Evolutionary conservation across 2,888 invertebrate species (phyloP).

Genomic region (Cactoblastis cactorum): DNA sequence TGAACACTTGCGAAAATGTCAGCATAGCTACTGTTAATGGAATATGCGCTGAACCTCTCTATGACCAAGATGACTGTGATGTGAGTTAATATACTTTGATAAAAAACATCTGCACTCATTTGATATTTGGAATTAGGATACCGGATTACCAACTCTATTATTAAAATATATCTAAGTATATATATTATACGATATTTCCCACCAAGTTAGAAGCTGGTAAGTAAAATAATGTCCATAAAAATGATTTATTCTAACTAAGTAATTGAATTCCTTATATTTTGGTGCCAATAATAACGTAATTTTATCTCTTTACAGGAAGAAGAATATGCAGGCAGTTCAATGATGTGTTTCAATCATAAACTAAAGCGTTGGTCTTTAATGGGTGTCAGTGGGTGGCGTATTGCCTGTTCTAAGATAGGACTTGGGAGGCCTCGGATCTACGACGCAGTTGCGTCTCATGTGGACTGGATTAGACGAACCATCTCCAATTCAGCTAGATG

Average conservation of each 20-base stretch:
- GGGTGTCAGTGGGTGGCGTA: constrained; percentile 91
- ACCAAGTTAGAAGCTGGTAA: too few relatives aligned
- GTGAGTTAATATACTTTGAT: constrained; percentile 73
- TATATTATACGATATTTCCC: too few relatives aligned
- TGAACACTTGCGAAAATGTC: constrained; percentile 91
- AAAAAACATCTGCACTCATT: too few relatives aligned
- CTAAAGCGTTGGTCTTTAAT: constrained; percentile 87
- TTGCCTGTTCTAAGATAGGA: constrained; percentile 89
- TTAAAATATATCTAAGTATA: too few relatives aligned
- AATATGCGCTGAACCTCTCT: constrained; percentile 89
- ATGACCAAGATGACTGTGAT: constrained; percentile 89
- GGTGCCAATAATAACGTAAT: too few relatives aligned
- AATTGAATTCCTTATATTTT: too few relatives aligned
- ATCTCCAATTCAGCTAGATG: constrained; percentile 78
- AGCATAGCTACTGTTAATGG: constrained; percentile 91
- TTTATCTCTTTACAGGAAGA: constrained; percentile 82
- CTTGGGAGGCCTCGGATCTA: constrained; percentile 89
- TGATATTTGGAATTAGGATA: too few relatives aligned
- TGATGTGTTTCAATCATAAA: constrained; percentile 87
- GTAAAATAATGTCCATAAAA: too few relatives aligned
- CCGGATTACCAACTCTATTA: too few relatives aligned
- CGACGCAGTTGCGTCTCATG: constrained; percentile 89
- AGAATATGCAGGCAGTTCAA: constrained; percentile 92
- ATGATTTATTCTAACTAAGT: too few relatives aligned
- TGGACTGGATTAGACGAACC: constrained; percentile 91